Base-by-base conservation (phyloP, 2,888 invertebrate genomes). In the Bibio marci region DNA sequence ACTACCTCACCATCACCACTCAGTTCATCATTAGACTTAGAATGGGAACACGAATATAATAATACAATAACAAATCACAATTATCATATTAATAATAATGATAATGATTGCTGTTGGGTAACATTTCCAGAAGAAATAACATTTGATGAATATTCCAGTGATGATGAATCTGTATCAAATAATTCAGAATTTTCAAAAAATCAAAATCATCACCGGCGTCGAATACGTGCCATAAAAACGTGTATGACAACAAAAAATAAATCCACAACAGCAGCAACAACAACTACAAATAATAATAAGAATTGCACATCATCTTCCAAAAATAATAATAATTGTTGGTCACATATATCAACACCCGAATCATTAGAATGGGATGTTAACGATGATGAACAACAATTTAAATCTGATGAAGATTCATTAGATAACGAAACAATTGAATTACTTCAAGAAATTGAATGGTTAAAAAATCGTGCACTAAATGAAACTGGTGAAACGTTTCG, bases 311-410 rank as follows among this genome's bases (percentile, higher is more conserved):
- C 51, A 49, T 32, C 15, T 6, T 12, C 32, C 4, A 11, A 3
- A 4, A 10, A 18, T 10, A 17, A 55, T 58, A 15, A 55, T 32
- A 58, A 65, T 10, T 68, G 66, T 44, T 73, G 71, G 70, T 74
- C 73, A 1, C 62, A 71, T 47, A 69, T 70, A 30, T 71, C 73
- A 2, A 75, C 73, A 8, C 73, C 73, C 5, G 72, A 75, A 50
- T 76, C 76, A 3, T 59, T 77, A 35, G 77, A 77, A 56, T 77
- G 77, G 77, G 76, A 77, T 52, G 67, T 72, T 3, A 71, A 71
- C 37, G 59, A 64, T 35, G 58, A 60, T 40, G 56, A 58, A 38
- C 52, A 54, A 1, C 57, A 57, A 39, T 40, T 61, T 40, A 54
- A 52, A 7, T 46, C 56, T 18, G 64, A 64, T 48, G 63, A 65